Evolutionary conservation across 2,797 vertebrate genomes (phyloP), one percentile per base, ranked within the genome.

Genomic region (Acipenser ruthenus): DNA sequence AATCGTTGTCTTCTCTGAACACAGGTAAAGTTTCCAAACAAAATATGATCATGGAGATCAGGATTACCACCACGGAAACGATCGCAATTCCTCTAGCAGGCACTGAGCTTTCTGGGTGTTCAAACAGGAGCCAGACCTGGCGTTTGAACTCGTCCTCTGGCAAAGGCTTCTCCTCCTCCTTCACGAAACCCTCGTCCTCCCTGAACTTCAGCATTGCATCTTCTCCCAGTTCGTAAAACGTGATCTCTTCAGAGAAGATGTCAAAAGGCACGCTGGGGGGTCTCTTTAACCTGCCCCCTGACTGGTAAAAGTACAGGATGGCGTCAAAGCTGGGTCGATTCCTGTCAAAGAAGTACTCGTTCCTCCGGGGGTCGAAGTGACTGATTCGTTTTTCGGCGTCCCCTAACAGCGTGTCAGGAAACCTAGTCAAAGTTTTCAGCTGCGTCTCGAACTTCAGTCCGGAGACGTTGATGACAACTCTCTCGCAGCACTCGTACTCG

Each of bases 21-120:
- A 98, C 97, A 13, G 96, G 97, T 84, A 99, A 83, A 72, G 97
- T 99, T 82, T 99, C 97, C 83, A 99, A 80, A 79, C 97, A 99
- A 85, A 99, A 99, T 67, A 99, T 99, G 75, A 99, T 93, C 0
- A 99, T 99, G 70, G 97, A 99, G 80, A 99, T 99, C 65, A 99
- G 87, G 37, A 99, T 99, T 64, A 99, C 97, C 77, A 99, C 84
- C 64, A 99, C 96, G 0, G 96, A 99, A 66, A 99, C 96, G 0
- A 99, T 97, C 15, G 97, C 96, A 8, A 99, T 99, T 53, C 94
- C 96, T 77, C 97, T 84, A 15, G 97, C 96, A 0, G 97, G 93
- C 6, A 91, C 95, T 65, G 97, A 99, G 72, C 96, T 99, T 85
- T 99, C 97, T 0, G 97, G 96, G 56, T 99, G 98, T 82, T 99